These are phyloP conservation scores for Gobius niger DNA, from an alignment of 2,113 vertebrate species.

Conservation along the genomic window DNA sequence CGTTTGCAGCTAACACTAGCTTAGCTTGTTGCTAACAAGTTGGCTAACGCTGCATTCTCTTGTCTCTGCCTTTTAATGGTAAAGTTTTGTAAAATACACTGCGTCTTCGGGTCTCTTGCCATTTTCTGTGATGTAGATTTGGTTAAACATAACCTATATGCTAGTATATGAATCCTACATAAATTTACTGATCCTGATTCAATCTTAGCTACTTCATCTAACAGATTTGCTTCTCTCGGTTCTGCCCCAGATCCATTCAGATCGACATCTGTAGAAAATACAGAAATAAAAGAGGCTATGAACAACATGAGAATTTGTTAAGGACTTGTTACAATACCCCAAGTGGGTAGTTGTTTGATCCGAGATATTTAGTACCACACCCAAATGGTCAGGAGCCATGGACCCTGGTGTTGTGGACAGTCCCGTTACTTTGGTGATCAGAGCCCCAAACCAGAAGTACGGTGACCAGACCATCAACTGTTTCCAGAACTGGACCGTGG, in stretches of 20 bases:
- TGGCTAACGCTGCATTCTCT: background rate
- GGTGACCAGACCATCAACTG: constrained; percentile 92
- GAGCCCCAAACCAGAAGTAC: constrained; percentile 94
- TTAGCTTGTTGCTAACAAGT: constrained; percentile 17
- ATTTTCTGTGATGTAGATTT: no score
- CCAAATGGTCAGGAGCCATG: constrained; percentile 72
- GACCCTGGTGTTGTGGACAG: constrained; percentile 78
- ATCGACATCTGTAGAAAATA: background rate
- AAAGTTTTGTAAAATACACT: background rate
- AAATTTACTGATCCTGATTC: no score
- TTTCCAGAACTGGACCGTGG: constrained; percentile 92
- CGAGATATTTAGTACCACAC: constrained; percentile 9
- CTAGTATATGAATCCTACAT: no score
- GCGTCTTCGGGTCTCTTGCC: background rate
- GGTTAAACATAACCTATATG: no score
- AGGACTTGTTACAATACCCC: constrained; percentile 1
- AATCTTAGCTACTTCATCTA: background rate
- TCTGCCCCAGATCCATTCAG: constrained; percentile 11
- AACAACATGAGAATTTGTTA: background rate
- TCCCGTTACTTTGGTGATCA: constrained; percentile 90
- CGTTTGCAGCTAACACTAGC: constrained; percentile 57
- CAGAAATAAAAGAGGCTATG: background rate
- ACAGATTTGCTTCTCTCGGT: background rate
- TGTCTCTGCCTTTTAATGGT: background rate
- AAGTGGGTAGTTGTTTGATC: background rate